Base-by-base conservation (phyloP, 1,140 invertebrate genomes). In the Monomorium pharaonis region DNA sequence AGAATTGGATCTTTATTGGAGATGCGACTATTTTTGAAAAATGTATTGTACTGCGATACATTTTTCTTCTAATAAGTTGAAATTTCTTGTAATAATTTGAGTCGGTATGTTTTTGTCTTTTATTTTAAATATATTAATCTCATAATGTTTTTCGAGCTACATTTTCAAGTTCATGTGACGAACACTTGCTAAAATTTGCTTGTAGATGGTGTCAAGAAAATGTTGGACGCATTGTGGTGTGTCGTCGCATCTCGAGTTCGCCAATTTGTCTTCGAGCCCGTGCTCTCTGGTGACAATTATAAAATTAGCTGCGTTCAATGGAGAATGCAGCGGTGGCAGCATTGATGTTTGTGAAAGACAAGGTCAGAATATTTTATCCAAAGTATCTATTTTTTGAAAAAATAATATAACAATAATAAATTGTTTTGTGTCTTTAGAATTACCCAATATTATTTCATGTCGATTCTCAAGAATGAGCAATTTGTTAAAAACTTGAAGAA, bases 301-400 rank as follows among this genome's bases (percentile, higher is more conserved):
- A 60, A 86, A 42, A 91, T 93, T 70, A 84, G n/a, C n/a, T n/a
- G n/a, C n/a, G n/a, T n/a, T n/a, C n/a, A n/a, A n/a, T n/a, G n/a
- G n/a, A n/a, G n/a, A n/a, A n/a, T n/a, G n/a, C n/a, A n/a, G n/a
- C n/a, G n/a, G n/a, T 95, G 75, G 90, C 92, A 6, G 87, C 89
- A 3, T 94, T 93, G 1, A 74, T 94, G n/a, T 92, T 94, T 56
- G 91, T 95, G 0, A 94, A 94, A 91, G 94, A 95, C 92, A 16
- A 94, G 92, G 94, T 95, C 83, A 63, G 27, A 37, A n/a, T 60
- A 5, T 24, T 86, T 84, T 21, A 47, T 84, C 27, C 81, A 12
- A 60, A 84, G 47, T 42, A 54, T 60, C 18, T 65, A 24, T n/a
- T n/a, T n/a, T n/a, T 86, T 49, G 54, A 3, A 58, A 83, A 37